phyloP scores from a whole-genome alignment of 2,797 vertebrate species.

The Acanthornis magna region DNA sequence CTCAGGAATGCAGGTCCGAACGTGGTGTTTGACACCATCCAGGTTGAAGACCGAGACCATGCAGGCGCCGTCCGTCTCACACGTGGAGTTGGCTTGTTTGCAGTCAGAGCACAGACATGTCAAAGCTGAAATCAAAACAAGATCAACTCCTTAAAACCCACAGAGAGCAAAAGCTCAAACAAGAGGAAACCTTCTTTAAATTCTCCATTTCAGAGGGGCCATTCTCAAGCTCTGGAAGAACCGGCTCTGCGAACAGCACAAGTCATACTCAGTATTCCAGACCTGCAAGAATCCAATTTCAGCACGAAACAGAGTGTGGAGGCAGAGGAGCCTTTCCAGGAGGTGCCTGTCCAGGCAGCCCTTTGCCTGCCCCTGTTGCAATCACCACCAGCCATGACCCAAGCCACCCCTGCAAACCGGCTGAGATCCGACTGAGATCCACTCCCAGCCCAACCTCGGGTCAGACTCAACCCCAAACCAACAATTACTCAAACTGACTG shows the following conservation, averaged over 20 bases:
- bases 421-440: rapidly evolving
- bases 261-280: background rate
- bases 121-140: slow-evolving; percentile 76
- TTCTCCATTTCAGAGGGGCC: background rate
- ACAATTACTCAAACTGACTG: background rate
- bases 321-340: background rate
- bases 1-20: slow-evolving; percentile 88
- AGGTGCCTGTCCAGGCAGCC: background rate
- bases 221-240: background rate
- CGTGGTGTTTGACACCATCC: slow-evolving; percentile 84
- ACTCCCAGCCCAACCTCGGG: background rate
- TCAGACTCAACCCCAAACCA: background rate
- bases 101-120: slow-evolving; percentile 92
- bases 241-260: background rate
- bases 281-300: background rate
- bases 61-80: slow-evolving; percentile 95
- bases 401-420: background rate
- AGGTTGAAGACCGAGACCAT: slow-evolving; percentile 92
- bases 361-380: background rate
- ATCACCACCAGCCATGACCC: background rate
- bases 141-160: background rate
- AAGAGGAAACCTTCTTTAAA: background rate
- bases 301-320: background rate
- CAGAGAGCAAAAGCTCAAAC: rapidly evolving
- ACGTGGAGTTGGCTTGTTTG: slow-evolving; percentile 88